Evolutionary conservation across 2,888 invertebrate genomes (phyloP).

Genomic region (Phalera bucephala): DNA sequence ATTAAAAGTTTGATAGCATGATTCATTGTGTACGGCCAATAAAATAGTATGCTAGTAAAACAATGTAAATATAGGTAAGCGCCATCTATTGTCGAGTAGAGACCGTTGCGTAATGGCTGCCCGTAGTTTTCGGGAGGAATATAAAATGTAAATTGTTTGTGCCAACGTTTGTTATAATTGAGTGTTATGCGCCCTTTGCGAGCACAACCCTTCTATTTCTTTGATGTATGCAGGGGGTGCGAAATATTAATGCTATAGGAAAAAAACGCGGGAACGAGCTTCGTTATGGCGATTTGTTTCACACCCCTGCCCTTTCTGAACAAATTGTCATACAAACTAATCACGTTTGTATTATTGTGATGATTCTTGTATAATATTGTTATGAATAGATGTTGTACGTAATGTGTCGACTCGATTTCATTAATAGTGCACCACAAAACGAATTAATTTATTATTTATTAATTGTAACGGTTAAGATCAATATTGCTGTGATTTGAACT

Average conservation of each 20-base stretch:
- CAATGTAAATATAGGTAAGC: constrained; percentile 65
- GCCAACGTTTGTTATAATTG: constrained; percentile 79
- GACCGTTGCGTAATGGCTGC: constrained; percentile 38
- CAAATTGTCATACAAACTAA: constrained; percentile 70
- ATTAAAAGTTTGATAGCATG: constrained; percentile 23
- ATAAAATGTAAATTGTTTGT: constrained; percentile 75
- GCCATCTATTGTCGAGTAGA: constrained; percentile 76
- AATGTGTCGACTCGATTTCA: constrained; percentile 34
- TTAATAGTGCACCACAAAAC: constrained; percentile 52
- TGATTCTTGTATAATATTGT: constrained; percentile 57
- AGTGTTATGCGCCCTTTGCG: constrained; percentile 72
- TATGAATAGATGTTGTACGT: constrained; percentile 62
- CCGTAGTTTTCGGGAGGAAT: constrained; percentile 35
- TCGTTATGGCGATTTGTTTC: constrained; percentile 75
- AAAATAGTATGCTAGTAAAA: constrained; percentile 51
- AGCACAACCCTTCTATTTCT: constrained; percentile 76
- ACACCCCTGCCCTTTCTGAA: constrained; percentile 53
- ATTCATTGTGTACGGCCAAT: constrained; percentile 57
- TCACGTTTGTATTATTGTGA: constrained; percentile 61
- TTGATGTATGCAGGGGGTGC: constrained; percentile 80
- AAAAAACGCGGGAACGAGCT: constrained; percentile 71
- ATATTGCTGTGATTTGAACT: constrained; percentile 71
- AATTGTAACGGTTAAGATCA: constrained; percentile 45
- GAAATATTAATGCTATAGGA: constrained; percentile 73
- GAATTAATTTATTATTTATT: constrained; percentile 75